These are phyloP conservation scores for Psittacara wagleri DNA, from an alignment of 2,113 vertebrate species.

Conservation along the genomic window DNA sequence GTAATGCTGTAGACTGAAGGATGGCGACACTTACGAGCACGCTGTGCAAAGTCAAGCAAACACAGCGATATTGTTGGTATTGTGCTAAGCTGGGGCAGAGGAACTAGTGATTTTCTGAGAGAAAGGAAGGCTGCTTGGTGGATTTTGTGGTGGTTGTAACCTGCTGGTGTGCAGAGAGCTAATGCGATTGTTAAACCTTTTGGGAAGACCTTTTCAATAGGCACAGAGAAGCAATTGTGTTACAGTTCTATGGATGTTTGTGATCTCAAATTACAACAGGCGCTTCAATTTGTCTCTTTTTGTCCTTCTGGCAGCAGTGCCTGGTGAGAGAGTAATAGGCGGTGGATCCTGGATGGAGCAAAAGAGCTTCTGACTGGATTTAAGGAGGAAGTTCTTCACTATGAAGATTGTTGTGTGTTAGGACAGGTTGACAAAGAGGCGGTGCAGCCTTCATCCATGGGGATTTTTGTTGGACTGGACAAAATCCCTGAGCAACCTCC, in stretches of 20 bases:
- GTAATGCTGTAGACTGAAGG: neutral
- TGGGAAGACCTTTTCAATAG: neutral
- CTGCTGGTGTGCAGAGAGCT: neutral
- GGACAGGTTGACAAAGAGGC: neutral
- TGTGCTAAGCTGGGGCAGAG: too few species aligned
- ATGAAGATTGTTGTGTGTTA: fast-evolving
- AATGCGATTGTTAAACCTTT: neutral
- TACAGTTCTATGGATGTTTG: fast-evolving
- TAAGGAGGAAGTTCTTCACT: neutral
- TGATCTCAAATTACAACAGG: neutral
- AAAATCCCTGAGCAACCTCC: neutral
- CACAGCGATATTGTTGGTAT: neutral
- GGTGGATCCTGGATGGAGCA: neutral
- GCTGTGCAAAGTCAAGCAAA: neutral
- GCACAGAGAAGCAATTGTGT: neutral
- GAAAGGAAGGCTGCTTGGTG: neutral
- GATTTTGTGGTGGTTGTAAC: neutral
- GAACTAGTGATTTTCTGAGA: neutral
- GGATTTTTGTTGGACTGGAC: neutral
- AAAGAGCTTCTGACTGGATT: neutral
- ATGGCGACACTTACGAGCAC: neutral
- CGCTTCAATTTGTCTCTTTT: neutral
- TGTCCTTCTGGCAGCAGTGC: neutral
- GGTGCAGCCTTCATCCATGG: neutral
- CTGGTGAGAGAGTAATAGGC: neutral